phyloP scores from a whole-genome alignment of 2,113 vertebrate genomes.

The Microcebus tavaratra region DNA sequence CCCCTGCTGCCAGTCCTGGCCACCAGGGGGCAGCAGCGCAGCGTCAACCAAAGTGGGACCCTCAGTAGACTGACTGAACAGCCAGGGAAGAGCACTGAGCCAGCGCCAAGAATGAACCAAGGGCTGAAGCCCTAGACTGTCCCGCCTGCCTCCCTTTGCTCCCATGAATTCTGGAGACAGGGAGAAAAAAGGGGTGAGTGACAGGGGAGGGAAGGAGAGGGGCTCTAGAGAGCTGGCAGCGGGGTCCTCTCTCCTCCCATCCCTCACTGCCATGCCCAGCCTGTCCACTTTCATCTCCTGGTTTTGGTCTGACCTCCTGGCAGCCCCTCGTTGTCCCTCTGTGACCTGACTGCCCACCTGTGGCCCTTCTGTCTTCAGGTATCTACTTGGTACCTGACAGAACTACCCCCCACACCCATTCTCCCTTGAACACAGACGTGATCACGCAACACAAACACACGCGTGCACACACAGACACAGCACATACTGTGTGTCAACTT shows the following conservation, averaged over 20 bases:
- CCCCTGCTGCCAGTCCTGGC: not conserved
- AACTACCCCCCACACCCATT: not conserved
- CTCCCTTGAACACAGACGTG: not conserved
- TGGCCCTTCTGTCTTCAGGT: not conserved
- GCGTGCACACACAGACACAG: not conserved
- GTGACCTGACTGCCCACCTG: not conserved
- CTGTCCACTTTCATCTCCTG: not conserved
- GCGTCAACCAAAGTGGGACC: not conserved
- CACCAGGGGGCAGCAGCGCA: constrained; percentile 62
- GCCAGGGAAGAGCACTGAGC: not conserved
- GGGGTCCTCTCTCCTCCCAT: not conserved
- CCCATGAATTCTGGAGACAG: not conserved
- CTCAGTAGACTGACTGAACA: fast-evolving
- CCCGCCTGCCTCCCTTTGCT: not conserved
- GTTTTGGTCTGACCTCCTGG: not conserved
- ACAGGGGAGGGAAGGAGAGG: not conserved
- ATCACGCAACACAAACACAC: not conserved
- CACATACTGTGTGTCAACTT: not conserved
- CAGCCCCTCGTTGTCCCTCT: not conserved
- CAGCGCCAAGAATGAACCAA: not conserved
- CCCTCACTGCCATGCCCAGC: not conserved
- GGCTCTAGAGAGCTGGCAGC: not conserved
- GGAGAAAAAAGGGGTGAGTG: not conserved
- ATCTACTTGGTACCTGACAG: not conserved
- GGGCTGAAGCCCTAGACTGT: not conserved